phyloP scores from a whole-genome alignment of 2,888 invertebrate genomes.

The Operophtera brumata region DNA sequence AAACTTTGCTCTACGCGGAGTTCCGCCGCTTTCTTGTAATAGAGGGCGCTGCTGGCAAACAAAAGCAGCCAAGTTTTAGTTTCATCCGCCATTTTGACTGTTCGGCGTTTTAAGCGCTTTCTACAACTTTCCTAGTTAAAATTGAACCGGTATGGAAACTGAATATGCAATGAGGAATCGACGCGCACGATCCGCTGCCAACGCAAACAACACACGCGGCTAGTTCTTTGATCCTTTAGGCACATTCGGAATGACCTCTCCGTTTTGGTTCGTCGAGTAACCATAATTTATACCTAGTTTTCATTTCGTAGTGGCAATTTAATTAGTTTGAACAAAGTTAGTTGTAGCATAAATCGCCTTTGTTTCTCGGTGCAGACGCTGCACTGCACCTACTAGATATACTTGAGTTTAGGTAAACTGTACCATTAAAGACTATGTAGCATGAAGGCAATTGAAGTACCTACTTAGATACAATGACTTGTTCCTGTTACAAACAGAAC shows the following conservation, averaged over 20 bases:
- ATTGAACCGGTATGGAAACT: conserved; percentile 64
- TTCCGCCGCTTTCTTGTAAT: conserved; percentile 58
- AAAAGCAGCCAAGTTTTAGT: conserved; percentile 69
- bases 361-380: conserved; percentile 21
- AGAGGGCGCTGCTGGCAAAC: conserved; percentile 72
- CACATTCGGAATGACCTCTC: conserved; percentile 22
- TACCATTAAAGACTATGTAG: conserved; percentile 32
- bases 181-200: conserved; percentile 36
- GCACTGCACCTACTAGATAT: conserved; percentile 29
- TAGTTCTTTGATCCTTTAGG: not conserved
- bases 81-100: conserved; percentile 61
- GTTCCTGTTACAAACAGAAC: conserved; percentile 26
- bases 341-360: conserved; percentile 41
- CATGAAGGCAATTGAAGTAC: conserved; percentile 33
- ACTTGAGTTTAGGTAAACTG: conserved; percentile 32
- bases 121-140: conserved; percentile 57
- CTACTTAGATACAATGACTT: conserved; percentile 32
- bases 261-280: conserved; percentile 29
- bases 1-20: conserved; percentile 68
- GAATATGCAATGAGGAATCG: conserved; percentile 67
- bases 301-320: conserved; percentile 38
- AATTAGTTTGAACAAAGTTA: conserved; percentile 40
- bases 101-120: conserved; percentile 63
- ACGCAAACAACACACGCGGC: conserved; percentile 2
- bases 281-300: conserved; percentile 36